A percentile compares a stretch with the other conserved stretches of the same genome.
Conservation (phyloP, 2,113 vertebrate genomes). For the Jaculus jaculus region DNA sequence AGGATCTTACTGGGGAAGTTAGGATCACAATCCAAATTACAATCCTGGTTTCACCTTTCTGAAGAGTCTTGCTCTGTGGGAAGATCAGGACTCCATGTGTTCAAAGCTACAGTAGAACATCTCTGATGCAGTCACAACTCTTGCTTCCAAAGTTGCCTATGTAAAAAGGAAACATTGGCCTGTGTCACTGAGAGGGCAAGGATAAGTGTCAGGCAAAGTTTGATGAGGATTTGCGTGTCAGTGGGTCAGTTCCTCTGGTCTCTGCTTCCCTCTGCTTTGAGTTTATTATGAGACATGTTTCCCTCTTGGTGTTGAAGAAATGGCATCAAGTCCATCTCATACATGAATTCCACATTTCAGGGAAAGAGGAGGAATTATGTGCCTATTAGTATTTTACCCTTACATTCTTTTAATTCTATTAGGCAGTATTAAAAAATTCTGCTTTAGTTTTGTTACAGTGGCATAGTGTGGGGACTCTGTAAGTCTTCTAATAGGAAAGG, state of each 20-base stretch:
- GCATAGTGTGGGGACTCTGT: background rate
- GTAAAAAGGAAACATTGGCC: background rate
- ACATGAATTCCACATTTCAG: background rate
- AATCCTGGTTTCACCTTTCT: background rate
- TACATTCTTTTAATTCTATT: background rate
- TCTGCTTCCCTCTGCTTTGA: background rate
- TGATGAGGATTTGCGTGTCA: background rate
- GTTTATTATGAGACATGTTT: background rate
- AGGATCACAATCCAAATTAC: background rate
- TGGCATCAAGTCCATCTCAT: background rate
- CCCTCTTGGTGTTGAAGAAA: background rate
- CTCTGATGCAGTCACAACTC: background rate
- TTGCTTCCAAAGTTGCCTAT: background rate
- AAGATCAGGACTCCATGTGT: background rate
- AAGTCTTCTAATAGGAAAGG: background rate
- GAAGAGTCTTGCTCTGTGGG: background rate
- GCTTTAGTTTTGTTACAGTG: background rate
- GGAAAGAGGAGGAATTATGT: background rate
- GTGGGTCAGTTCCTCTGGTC: background rate
- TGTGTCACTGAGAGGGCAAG: background rate
- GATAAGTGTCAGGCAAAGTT: background rate
- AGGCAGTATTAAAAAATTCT: background rate
- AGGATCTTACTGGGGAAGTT: background rate
- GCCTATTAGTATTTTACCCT: background rate
- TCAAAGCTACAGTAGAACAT: background rate